Evolutionary conservation across 1,140 invertebrate species (phyloP), one percentile per base, ranked within the genome.

Genomic region (Drosophila subpulchrella): DNA sequence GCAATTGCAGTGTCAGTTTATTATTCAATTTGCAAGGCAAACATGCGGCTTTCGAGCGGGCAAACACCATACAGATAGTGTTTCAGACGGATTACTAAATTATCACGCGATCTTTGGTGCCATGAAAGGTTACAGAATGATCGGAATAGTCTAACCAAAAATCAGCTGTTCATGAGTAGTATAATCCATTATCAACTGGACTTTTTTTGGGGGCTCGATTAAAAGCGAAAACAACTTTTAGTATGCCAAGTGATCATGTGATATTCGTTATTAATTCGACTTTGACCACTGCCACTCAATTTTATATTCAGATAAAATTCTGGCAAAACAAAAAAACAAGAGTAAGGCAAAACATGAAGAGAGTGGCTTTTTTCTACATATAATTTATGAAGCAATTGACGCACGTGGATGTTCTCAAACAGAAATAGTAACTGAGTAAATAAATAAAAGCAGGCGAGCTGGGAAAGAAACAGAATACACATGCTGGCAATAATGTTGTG

Each of bases 261-360:
- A 85, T 86, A 56, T 58, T 80, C 68, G 68, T 47, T 74, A 60
- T 81, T 83, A 78, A 74, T 85, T 77, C 62, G 75, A 85, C 83
- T 85, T 88, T 85, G 82, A 75, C 56, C 82, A 71, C 27, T 34
- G 44, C 36, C 61, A 57, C 50, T 54, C 34, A 62, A 24, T 75
- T 79, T 75, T 68, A 85, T 73, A 70, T 72, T 76, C 66, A 78
- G 81, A 85, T 85, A 85, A 82, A 86, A 70, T 71, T 63, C 46
- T 65, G 20, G 0, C 57, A 46, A 42, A 54, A 42, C 39, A 3
- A 60, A 63, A 46, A 56, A 60, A 63, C 13, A 44, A 56, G 39
- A 55, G 57, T 58, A 50, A 42, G 62, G 41, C 8, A 44, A 60
- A 39, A 42, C 7, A 30, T 54, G 50, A 59, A 38, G 51, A 61